Evolutionary conservation across 2,797 vertebrate species (phyloP).

Genomic region (Chiroxiphia lanceolata): DNA sequence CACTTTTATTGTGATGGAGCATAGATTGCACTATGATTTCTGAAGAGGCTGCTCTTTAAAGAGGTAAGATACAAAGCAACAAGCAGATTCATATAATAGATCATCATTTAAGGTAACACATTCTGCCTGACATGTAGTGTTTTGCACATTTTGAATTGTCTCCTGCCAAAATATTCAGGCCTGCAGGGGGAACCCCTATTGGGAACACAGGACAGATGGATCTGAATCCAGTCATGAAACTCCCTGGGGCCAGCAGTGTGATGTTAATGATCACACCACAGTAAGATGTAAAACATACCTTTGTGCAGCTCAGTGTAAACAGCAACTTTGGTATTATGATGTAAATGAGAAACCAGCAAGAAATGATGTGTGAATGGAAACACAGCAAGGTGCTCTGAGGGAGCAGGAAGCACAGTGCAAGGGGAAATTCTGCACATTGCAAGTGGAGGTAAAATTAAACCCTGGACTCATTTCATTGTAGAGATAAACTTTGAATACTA

Average conservation of each 20-base stretch:
- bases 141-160: conserved; percentile 62
- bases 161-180: conserved; percentile 67
- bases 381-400: conserved; percentile 47
- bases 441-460: conserved; percentile 4
- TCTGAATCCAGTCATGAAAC: conserved; percentile 67
- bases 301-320: conserved; percentile 68
- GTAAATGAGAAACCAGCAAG: conserved; percentile 72
- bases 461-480: not conserved
- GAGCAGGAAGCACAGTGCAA: conserved; percentile 17
- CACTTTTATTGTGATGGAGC: not conserved
- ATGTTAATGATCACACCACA: conserved; percentile 70
- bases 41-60: conserved; percentile 25
- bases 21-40: not conserved
- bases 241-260: conserved; percentile 66
- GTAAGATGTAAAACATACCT: conserved; percentile 69
- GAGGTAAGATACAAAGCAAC: not conserved
- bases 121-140: conserved; percentile 44
- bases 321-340: conserved; percentile 66
- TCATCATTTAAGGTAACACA: conserved; percentile 55
- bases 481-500: not conserved
- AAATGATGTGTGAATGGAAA: conserved; percentile 69
- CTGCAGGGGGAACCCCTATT: conserved; percentile 57
- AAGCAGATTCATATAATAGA: not conserved
- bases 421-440: not conserved
- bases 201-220: conserved; percentile 70